phyloP scores from a whole-genome alignment of 1,140 invertebrate species.

The Bombus cullumanus region DNA sequence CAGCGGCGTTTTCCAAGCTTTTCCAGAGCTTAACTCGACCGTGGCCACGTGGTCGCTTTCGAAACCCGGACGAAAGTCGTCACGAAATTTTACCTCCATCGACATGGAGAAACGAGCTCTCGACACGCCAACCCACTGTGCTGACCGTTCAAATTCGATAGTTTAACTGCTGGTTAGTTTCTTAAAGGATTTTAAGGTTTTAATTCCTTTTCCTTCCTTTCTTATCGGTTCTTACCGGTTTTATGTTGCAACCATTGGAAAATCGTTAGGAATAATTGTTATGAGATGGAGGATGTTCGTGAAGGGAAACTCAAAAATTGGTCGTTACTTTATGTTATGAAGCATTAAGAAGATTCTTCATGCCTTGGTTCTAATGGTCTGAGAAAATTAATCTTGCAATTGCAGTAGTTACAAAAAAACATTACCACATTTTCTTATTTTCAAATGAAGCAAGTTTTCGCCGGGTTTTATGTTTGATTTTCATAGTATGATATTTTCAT shows the following conservation, averaged over 20 bases:
- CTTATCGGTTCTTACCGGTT: background rate
- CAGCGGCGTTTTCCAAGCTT: conserved; percentile 66
- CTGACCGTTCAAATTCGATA: background rate
- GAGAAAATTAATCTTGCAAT: no score
- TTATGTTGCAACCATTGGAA: background rate
- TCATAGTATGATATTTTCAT: no score
- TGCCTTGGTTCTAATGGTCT: no score
- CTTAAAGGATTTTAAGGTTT: background rate
- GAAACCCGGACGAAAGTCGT: conserved; percentile 43
- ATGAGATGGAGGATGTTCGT: background rate
- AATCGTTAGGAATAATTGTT: background rate
- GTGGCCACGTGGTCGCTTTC: conserved; percentile 39
- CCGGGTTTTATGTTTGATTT: no score
- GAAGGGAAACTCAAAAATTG: background rate
- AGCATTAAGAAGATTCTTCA: no score
- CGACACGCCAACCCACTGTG: background rate
- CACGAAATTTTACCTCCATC: conserved; percentile 49
- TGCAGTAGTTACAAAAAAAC: no score
- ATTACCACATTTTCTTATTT: no score
- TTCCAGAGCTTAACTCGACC: conserved; percentile 57
- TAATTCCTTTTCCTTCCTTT: background rate
- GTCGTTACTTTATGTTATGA: no score
- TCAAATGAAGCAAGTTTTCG: no score
- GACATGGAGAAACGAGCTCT: conserved; percentile 32
- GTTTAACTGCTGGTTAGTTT: background rate